Evolutionary conservation across 92 coral and sea anemone species (phyloP).

Genomic region (Galaxea fascicularis): DNA sequence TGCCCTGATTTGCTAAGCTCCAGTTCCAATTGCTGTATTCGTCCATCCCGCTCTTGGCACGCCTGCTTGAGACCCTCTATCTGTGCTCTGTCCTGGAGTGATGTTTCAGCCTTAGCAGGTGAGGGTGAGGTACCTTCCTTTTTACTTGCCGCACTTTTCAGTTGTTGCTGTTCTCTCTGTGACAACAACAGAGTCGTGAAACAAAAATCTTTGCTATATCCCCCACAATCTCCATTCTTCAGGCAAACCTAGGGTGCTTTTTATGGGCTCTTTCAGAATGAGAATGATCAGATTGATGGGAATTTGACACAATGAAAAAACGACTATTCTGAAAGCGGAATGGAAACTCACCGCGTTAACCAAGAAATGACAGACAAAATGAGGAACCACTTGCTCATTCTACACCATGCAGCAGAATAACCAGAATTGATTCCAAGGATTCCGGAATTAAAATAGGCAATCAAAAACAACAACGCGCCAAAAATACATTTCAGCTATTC

Average conservation of each 20-base stretch:
- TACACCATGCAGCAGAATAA: too few species aligned
- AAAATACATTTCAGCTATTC: not conserved
- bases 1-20: constrained; percentile 66
- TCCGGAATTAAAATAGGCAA: too few species aligned
- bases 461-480: not conserved
- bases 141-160: constrained; percentile 74
- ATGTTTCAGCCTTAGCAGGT: constrained; percentile 49
- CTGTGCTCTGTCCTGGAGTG: constrained; percentile 68
- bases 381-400: constrained; percentile 1
- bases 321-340: too few species aligned
- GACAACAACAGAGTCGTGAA: not conserved
- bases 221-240: too few species aligned
- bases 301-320: too few species aligned
- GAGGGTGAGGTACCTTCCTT: constrained; percentile 62
- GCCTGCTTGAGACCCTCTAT: constrained; percentile 59
- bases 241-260: too few species aligned
- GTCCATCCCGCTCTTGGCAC: constrained; percentile 83
- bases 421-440: too few species aligned
- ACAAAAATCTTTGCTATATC: too few species aligned
- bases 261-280: too few species aligned
- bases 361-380: too few species aligned
- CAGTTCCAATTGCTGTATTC: constrained; percentile 70
- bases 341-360: too few species aligned
- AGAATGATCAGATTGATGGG: too few species aligned
- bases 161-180: constrained; percentile 92